Evolutionary conservation across 2,113 vertebrate species (phyloP).

Genomic region (Peucedramus taeniatus): DNA sequence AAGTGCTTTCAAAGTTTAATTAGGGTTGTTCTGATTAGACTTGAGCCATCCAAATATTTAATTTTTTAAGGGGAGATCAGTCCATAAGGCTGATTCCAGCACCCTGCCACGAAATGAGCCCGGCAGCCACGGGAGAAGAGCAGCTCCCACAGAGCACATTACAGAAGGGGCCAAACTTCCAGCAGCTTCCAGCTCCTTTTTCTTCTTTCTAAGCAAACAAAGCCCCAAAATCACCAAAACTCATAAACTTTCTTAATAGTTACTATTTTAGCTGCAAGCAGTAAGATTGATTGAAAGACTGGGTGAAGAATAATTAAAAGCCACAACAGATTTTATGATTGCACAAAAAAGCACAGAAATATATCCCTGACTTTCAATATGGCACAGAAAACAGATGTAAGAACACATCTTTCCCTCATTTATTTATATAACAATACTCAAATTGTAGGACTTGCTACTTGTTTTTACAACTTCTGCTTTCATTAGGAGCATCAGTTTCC

Average conservation of each 20-base stretch:
- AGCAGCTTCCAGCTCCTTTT: not conserved
- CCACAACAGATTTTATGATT: not conserved
- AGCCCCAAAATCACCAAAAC: not conserved
- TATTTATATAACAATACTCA: not conserved
- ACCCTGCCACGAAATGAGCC: not conserved
- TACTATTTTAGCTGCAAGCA: not conserved
- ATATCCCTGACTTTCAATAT: not conserved
- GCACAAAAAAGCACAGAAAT: not conserved
- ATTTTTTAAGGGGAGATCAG: not conserved
- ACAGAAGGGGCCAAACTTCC: not conserved
- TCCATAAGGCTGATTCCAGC: not conserved
- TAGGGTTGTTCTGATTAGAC: not conserved
- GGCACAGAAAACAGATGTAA: not conserved
- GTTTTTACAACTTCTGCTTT: not conserved
- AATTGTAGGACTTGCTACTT: not conserved
- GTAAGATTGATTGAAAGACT: not conserved
- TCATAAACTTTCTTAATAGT: not conserved
- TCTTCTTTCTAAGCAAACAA: not conserved
- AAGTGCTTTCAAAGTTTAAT: not conserved
- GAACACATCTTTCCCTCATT: not conserved
- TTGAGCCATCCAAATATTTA: not conserved
- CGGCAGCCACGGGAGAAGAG: accelerated
- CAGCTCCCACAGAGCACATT: not conserved
- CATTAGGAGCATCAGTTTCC: not conserved
- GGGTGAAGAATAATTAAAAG: not conserved